Conservation (phyloP, 2,888 invertebrate genomes). For the Lasioglossum vierecki region DNA sequence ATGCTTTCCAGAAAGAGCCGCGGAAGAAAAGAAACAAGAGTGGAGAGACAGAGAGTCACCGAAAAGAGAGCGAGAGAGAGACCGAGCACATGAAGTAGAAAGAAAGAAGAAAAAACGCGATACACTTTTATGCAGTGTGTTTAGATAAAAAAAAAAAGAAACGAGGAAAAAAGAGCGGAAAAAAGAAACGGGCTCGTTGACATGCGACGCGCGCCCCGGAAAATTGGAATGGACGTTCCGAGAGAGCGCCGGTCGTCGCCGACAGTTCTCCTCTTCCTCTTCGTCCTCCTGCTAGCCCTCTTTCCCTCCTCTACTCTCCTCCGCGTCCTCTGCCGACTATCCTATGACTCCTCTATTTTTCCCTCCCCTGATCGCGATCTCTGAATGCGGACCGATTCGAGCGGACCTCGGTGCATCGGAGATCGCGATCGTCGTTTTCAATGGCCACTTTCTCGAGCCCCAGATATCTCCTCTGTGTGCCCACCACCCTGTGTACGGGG, state of each 20-base stretch:
- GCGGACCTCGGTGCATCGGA: constrained; percentile 28
- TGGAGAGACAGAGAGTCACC: not conserved
- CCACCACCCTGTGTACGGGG: not conserved
- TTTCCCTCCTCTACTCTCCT: not conserved
- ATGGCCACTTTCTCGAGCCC: constrained; percentile 40
- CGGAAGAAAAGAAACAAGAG: not conserved
- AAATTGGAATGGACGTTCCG: constrained; percentile 59
- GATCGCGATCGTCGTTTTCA: constrained; percentile 33
- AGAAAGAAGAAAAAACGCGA: not conserved
- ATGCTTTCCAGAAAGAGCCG: constrained; percentile 63
- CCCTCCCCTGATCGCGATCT: constrained; percentile 48
- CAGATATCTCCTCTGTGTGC: not conserved
- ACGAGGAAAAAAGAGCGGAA: constrained; percentile 17
- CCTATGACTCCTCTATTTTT: not conserved
- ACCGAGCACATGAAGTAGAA: not conserved
- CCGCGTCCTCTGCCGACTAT: not conserved
- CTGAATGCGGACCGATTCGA: constrained; percentile 46
- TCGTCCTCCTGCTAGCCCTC: not conserved
- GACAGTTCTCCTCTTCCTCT: constrained; percentile 10
- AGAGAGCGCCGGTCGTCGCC: constrained; percentile 34
- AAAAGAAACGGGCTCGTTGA: constrained; percentile 54
- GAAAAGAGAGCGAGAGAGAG: not conserved
- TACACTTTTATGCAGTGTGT: constrained; percentile 15
- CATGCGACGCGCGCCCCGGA: constrained; percentile 49
- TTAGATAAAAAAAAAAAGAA: not conserved